Evolutionary conservation across 2,797 vertebrate species (phyloP).

Genomic region (Trichosurus vulpecula): DNA sequence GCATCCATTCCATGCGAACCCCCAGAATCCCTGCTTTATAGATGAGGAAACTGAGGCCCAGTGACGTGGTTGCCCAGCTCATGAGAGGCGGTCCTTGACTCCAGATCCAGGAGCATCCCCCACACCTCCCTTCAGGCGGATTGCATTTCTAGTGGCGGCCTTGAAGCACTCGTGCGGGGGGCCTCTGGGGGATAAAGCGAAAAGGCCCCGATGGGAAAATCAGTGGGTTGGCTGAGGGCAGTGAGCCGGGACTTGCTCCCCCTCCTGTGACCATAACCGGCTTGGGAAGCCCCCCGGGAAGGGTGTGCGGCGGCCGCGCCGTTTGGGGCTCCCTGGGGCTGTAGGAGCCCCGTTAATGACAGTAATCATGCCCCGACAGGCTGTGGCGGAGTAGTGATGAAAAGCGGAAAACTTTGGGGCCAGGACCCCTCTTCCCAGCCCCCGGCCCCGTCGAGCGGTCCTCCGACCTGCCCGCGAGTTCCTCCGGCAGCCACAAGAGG

Average conservation of each 20-base stretch:
- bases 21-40: too few relatives aligned
- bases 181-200: neutral
- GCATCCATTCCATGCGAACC: too few relatives aligned
- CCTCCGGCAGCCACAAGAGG: conserved; percentile 29
- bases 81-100: neutral
- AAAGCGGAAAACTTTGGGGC: neutral
- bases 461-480: neutral
- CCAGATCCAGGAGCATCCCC: too few relatives aligned
- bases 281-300: neutral
- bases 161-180: neutral
- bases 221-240: accelerated
- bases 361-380: neutral
- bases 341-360: neutral
- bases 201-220: accelerated
- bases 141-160: accelerated
- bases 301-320: neutral
- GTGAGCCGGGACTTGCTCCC: neutral
- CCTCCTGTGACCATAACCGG: neutral
- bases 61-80: too few relatives aligned
- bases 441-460: neutral
- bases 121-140: accelerated
- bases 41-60: neutral
- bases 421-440: neutral
- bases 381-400: neutral
- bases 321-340: neutral